A percentile compares a stretch with the other conserved stretches of the same genome.
These are phyloP conservation scores for Chloebia gouldiae DNA, from an alignment of 2,113 vertebrate species.

Conservation along the genomic window DNA sequence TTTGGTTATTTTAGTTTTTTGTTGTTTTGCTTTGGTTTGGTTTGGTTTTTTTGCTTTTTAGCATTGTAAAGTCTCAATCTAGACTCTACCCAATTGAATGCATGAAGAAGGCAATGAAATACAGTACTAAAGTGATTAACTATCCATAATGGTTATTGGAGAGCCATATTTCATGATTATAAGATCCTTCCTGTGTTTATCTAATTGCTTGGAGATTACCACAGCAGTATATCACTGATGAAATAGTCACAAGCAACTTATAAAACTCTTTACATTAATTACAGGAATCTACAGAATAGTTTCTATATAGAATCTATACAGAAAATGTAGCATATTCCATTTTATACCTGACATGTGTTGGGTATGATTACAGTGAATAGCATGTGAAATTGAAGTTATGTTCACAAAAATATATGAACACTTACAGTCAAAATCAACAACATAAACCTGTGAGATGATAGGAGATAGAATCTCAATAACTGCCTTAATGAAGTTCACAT, in stretches of 20 bases:
- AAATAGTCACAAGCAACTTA: neutral
- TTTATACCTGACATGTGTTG: neutral
- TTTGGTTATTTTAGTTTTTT: neutral
- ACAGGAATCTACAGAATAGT: neutral
- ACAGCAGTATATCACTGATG: neutral
- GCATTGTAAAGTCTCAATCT: neutral
- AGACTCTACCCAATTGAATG: neutral
- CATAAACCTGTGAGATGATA: neutral
- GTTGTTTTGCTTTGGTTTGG: too few relatives aligned
- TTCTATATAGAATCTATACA: neutral
- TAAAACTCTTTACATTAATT: neutral
- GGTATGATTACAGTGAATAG: neutral
- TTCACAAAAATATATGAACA: neutral
- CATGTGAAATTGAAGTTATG: neutral
- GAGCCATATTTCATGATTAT: neutral
- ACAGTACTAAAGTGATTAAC: neutral
- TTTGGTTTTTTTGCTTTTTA: neutral
- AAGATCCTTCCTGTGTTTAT: conserved; percentile 21
- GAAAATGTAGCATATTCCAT: neutral
- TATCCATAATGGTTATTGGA: neutral
- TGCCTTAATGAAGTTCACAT: neutral
- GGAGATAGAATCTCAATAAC: neutral
- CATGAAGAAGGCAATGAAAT: neutral
- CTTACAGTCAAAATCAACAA: neutral
- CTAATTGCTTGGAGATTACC: neutral